Evolutionary conservation across 1,140 invertebrate species (phyloP).

Genomic region (Eufriesea mexicana): DNA sequence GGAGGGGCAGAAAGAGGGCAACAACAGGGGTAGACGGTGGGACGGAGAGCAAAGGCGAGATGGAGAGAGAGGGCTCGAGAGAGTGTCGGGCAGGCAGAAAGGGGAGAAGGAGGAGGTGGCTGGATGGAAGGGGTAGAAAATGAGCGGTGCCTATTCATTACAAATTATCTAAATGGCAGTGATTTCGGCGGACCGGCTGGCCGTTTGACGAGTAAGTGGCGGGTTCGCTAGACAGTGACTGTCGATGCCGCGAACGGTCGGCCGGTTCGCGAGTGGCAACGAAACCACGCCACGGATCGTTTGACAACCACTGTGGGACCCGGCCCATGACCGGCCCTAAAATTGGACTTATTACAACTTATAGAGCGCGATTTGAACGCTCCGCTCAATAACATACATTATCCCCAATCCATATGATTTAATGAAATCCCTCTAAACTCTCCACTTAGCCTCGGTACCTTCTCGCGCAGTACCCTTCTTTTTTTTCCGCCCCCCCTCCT

Average conservation of each 20-base stretch:
- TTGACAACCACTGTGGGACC: constrained; percentile 78
- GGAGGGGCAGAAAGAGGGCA: no score
- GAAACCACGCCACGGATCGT: not conserved
- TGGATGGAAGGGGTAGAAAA: constrained; percentile 62
- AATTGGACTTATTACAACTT: constrained; percentile 84
- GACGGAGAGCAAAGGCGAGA: not conserved
- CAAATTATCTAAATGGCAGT: constrained; percentile 84
- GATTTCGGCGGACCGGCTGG: constrained; percentile 81
- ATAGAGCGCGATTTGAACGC: constrained; percentile 82
- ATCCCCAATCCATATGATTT: constrained; percentile 83
- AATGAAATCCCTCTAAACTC: constrained; percentile 83
- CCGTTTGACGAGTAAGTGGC: constrained; percentile 83
- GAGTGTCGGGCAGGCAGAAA: not conserved
- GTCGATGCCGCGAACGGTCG: constrained; percentile 45
- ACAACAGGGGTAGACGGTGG: not conserved
- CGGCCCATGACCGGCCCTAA: constrained; percentile 81
- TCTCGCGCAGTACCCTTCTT: constrained; percentile 71
- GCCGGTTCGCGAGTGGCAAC: not conserved
- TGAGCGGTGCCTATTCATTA: constrained; percentile 82
- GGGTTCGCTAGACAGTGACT: constrained; percentile 79
- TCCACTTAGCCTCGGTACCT: constrained; percentile 81
- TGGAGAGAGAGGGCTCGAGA: not conserved
- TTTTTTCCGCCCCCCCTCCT: constrained; percentile 31
- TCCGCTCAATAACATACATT: constrained; percentile 83
- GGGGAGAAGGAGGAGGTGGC: not conserved